Evolutionary conservation across 2,113 vertebrate species (phyloP), one percentile per base, ranked within the genome.

Genomic region (Glaucomys volans): DNA sequence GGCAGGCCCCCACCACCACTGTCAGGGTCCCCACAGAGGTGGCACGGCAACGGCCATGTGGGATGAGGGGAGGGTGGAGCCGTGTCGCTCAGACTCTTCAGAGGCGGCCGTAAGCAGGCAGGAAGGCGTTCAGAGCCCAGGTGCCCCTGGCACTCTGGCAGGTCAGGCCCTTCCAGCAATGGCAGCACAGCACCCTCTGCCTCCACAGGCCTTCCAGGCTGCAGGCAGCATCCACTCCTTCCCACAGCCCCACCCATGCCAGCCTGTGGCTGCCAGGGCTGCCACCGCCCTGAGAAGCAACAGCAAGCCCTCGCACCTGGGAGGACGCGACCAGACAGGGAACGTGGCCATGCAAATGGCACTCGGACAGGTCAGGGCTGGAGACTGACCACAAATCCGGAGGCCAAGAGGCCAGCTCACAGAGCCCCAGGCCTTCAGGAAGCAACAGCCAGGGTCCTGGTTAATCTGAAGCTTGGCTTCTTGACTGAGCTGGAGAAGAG

Each of bases 201-300:
- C 11, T 8, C 57, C 57, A n/a, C n/a, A n/a, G n/a, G 5, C 8
- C 32, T 47, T 75, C 35, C 24, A 40, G 28, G 2, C 7, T 14
- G 37, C 6, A 57, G 69, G 50, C 22, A 5, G 5, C n/a, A 37
- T 2, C 59, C 30, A 16, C 57, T n/a, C 42, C 32, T 84, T 35
- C 18, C 50, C 44, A 37, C 16, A 44, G 59, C 52, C 74, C 44
- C 37, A 50, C 22, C 77, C 5, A 40, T 52, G 50, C n/a, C n/a
- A n/a, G 50, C 50, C 50, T 14, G 50, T 52, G 50, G 50, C 50
- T 14, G 13, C 50, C 50, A 52, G 50, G 0, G 50, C 67, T 1
- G 0, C 20, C 54, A n/a, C n/a, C 30, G 16, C 22, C 16, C 32
- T 0, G 54, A 20, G 54, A 57, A 52, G 50, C n/a, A n/a, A n/a